These are phyloP conservation scores for Anas flavirostris DNA, from an alignment of 2,797 vertebrate species.

Conservation along the genomic window DNA sequence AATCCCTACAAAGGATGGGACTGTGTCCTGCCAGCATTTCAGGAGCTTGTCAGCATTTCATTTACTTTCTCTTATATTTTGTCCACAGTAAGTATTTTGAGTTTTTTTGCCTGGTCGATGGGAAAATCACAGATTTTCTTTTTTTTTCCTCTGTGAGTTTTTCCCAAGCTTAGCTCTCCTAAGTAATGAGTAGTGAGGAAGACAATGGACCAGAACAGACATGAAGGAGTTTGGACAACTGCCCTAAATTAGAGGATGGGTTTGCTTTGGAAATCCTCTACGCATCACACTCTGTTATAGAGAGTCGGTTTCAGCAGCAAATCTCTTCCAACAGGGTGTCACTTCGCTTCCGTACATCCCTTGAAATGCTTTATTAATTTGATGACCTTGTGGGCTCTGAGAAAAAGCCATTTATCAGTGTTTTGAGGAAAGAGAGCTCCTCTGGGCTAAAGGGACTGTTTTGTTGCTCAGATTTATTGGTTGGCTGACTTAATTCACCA, in stretches of 20 bases:
- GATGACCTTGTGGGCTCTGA: slow-evolving; percentile 42
- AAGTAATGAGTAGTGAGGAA: not conserved
- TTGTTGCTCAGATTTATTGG: slow-evolving; percentile 68
- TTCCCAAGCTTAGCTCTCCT: not conserved
- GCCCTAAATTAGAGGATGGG: slow-evolving; percentile 29
- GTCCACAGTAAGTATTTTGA: not conserved
- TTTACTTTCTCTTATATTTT: not conserved
- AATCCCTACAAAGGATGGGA: not conserved
- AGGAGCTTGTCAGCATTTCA: not conserved
- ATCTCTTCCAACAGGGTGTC: slow-evolving; percentile 57
- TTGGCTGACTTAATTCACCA: slow-evolving; percentile 59
- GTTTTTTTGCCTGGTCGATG: not conserved
- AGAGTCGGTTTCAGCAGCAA: slow-evolving; percentile 35
- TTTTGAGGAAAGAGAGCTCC: slow-evolving; percentile 30
- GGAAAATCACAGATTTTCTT: not conserved
- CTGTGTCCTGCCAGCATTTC: not conserved
- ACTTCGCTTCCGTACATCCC: slow-evolving; percentile 41
- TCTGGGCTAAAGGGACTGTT: slow-evolving; percentile 44
- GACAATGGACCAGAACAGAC: slow-evolving; percentile 14
- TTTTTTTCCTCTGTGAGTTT: not conserved
- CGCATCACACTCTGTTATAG: slow-evolving; percentile 16
- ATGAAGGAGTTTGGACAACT: slow-evolving; percentile 40
- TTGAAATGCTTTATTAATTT: slow-evolving; percentile 69
- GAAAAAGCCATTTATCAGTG: slow-evolving; percentile 50
- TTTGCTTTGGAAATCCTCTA: slow-evolving; percentile 28